These are phyloP conservation scores for Coccyzus lansbergi DNA, from an alignment of 2,797 vertebrate species.

Conservation along the genomic window DNA sequence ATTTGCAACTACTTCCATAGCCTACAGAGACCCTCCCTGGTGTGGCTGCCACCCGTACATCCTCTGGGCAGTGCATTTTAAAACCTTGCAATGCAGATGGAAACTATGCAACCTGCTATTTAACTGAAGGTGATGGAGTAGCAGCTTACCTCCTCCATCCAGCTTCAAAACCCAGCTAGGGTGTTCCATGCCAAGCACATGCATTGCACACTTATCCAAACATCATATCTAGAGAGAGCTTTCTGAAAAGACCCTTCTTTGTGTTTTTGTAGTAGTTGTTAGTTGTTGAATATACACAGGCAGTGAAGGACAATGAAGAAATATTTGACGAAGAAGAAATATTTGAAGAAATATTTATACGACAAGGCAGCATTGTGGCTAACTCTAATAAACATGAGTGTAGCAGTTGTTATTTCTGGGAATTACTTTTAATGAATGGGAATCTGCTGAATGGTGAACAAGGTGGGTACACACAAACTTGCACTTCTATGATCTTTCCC, in stretches of 20 bases:
- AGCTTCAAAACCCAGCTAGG: neutral
- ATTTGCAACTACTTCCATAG: neutral
- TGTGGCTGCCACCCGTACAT: neutral
- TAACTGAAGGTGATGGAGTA: neutral
- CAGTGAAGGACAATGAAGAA: neutral
- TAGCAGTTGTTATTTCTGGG: neutral
- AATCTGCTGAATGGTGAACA: neutral
- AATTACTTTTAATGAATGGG: neutral
- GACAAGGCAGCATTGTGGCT: neutral
- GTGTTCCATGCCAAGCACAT: no score
- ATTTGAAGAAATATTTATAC: neutral
- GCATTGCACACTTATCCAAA: neutral
- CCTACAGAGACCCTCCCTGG: neutral
- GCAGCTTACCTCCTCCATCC: neutral
- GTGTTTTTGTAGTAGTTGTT: neutral
- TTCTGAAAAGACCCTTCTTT: neutral
- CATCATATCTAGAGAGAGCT: fast-evolving
- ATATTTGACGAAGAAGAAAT: neutral
- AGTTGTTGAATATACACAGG: no score
- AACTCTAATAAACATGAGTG: neutral
- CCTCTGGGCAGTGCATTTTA: neutral
- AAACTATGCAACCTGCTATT: fast-evolving
- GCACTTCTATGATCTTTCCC: neutral
- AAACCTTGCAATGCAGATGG: neutral
- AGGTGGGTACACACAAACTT: neutral